These are phyloP conservation scores for Pygoscelis antarcticus DNA, from an alignment of 2,113 vertebrate genomes.

Conservation along the genomic window DNA sequence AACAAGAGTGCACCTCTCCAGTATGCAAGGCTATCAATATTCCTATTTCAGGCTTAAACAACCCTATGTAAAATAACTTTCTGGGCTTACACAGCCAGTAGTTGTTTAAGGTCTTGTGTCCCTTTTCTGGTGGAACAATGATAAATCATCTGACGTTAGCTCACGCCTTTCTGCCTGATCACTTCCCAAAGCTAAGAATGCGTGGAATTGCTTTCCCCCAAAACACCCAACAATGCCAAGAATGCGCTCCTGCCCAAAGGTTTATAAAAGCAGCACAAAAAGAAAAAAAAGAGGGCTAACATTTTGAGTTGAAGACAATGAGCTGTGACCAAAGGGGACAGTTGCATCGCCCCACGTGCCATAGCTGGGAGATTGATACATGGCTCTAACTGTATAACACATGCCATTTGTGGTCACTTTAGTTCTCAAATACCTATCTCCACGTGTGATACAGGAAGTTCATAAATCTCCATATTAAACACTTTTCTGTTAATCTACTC, in stretches of 20 bases:
- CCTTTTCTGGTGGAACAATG: slow-evolving; percentile 28
- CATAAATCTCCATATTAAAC: neutral
- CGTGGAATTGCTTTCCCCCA: neutral
- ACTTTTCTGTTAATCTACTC: neutral
- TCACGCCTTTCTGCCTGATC: slow-evolving; percentile 53
- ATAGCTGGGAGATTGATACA: neutral
- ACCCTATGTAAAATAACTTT: neutral
- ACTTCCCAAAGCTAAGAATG: slow-evolving; percentile 64
- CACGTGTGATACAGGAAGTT: neutral
- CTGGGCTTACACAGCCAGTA: neutral
- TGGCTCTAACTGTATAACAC: neutral
- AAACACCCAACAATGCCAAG: slow-evolving; percentile 22
- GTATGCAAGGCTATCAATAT: neutral
- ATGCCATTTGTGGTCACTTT: neutral
- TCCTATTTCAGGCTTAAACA: neutral
- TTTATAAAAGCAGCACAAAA: slow-evolving; percentile 9
- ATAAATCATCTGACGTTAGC: neutral
- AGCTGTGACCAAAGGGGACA: neutral
- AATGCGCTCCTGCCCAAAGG: slow-evolving; percentile 15
- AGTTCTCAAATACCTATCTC: neutral
- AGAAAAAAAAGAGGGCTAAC: neutral
- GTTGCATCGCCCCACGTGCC: neutral
- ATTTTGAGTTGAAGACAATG: neutral
- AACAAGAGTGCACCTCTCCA: neutral
- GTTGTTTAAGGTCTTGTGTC: slow-evolving; percentile 7